Evolutionary conservation across 2,888 invertebrate species (phyloP).

Genomic region (Criorhina ranunculi): DNA sequence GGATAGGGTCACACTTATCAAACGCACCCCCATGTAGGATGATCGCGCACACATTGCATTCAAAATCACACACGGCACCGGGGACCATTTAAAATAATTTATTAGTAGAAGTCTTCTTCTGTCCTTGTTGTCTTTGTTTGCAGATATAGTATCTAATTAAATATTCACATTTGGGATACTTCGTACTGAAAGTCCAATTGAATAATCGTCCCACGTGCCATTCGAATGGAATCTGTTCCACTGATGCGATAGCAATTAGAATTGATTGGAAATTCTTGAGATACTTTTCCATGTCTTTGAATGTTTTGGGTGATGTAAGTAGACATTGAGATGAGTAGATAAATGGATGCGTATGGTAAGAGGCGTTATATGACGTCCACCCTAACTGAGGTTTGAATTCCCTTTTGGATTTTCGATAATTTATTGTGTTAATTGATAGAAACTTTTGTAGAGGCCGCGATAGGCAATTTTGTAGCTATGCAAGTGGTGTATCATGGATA

Average conservation of each 20-base stretch:
- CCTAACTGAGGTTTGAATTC: neutral
- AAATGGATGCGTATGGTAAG: conserved; percentile 17
- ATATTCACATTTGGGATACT: conserved; percentile 68
- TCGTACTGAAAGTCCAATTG: conserved; percentile 48
- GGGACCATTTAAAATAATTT: conserved; percentile 72
- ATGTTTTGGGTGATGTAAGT: conserved; percentile 30
- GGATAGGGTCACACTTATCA: conserved; percentile 43
- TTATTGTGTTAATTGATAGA: conserved; percentile 42
- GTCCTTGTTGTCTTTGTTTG: conserved; percentile 52
- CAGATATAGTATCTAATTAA: conserved; percentile 71
- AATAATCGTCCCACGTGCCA: conserved; percentile 71
- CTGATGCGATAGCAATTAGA: conserved; percentile 71
- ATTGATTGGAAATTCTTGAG: conserved; percentile 73
- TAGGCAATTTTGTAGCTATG: conserved; percentile 18
- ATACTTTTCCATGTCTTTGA: conserved; percentile 50
- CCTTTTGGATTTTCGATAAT: conserved; percentile 10
- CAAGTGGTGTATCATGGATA: neutral
- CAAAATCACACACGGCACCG: conserved; percentile 29
- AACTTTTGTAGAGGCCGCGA: neutral
- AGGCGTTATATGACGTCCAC: neutral
- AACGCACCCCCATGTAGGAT: conserved; percentile 38
- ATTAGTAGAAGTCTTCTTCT: conserved; percentile 56
- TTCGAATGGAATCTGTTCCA: conserved; percentile 61
- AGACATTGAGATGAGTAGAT: conserved; percentile 41
- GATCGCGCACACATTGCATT: conserved; percentile 10